A percentile compares a stretch with the other conserved stretches of the same genome.
These are phyloP conservation scores for Melanotaenia duboulayi DNA, from an alignment of 2,113 vertebrate genomes.

Conservation along the genomic window DNA sequence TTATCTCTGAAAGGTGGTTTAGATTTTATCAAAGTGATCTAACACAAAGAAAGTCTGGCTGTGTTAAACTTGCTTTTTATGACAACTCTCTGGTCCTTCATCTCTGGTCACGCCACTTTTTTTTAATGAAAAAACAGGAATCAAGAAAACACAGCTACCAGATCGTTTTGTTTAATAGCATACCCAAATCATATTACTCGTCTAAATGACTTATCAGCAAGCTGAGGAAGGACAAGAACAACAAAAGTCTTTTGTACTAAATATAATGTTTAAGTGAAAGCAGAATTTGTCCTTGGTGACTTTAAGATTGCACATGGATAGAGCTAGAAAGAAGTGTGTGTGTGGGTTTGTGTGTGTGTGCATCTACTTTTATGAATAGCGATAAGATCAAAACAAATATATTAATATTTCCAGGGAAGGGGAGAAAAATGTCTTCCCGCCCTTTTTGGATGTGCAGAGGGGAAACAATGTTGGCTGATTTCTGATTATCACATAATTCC, in stretches of 20 bases:
- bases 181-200: conserved; percentile 40
- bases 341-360: conserved; percentile 6
- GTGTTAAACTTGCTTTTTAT: no score
- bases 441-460: conserved; percentile 42
- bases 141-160: conserved; percentile 41
- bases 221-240: conserved; percentile 49
- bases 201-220: conserved; percentile 64
- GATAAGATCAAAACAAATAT: conserved; percentile 74
- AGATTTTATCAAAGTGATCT: no score
- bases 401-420: conserved; percentile 54
- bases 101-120: conserved; percentile 24
- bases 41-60: no score
- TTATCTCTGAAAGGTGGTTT: no score
- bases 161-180: conserved; percentile 52
- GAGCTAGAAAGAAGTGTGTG: conserved; percentile 27
- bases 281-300: conserved; percentile 64
- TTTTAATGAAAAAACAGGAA: conserved; percentile 44
- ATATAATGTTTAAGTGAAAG: conserved; percentile 50
- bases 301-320: conserved; percentile 53
- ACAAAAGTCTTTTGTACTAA: conserved; percentile 54
- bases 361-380: conserved; percentile 53
- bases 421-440: conserved; percentile 42
- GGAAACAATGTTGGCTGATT: conserved; percentile 54
- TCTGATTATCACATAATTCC: conserved; percentile 64
- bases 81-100: no score